phyloP scores from a whole-genome alignment of 2,888 invertebrate genomes.

The Argyra leucocephala region DNA sequence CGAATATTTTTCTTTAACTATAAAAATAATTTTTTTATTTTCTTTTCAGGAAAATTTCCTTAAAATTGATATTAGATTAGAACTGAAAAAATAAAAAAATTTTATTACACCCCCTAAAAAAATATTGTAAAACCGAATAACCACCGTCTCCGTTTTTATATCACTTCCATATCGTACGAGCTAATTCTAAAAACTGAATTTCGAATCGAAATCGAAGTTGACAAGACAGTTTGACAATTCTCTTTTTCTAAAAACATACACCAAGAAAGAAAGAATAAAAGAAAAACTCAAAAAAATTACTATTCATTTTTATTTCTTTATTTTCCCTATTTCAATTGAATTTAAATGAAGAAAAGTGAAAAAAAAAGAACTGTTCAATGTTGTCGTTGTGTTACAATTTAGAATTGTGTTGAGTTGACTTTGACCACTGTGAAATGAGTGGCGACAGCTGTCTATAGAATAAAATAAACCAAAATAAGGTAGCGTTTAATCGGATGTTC shows the following conservation, averaged over 20 bases:
- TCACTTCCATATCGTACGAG: neutral
- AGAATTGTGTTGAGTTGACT: no score
- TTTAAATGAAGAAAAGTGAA: no score
- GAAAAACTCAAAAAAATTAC: neutral
- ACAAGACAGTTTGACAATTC: no score
- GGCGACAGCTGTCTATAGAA: no score
- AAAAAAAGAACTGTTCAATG: no score
- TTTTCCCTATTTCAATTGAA: neutral
- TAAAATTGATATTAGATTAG: neutral
- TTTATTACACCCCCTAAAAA: slow-evolving; percentile 1
- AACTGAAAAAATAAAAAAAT: neutral
- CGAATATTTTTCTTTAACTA: no score
- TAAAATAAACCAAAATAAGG: no score
- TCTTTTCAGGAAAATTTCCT: neutral
- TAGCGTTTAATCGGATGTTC: no score
- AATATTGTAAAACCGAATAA: neutral
- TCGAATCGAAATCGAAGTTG: neutral
- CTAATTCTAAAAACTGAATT: neutral
- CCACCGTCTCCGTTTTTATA: neutral
- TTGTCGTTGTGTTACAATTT: no score
- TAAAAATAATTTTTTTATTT: no score
- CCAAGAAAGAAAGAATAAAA: neutral
- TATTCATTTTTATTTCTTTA: neutral
- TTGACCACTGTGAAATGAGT: no score
- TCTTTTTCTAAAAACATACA: neutral